Conservation (phyloP, 2,797 vertebrate species). For the Coregonus suidteri region DNA sequence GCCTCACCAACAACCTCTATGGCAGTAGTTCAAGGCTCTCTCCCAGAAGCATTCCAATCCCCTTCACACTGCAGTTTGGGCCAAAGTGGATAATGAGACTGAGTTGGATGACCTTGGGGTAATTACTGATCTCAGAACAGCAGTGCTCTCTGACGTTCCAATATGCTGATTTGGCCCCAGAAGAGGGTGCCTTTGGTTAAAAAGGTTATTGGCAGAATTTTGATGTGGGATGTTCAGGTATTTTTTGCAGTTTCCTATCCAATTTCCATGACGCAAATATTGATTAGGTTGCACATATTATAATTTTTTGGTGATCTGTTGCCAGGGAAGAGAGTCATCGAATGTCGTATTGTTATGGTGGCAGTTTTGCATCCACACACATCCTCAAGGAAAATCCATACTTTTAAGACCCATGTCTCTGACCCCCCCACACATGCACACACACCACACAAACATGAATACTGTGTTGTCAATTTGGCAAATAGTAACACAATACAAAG, state of each 20-base stretch:
- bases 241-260: neutral
- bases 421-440: too few relatives aligned
- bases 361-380: neutral
- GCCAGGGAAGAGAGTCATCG: neutral
- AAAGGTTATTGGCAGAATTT: conserved; percentile 20
- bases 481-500: too few relatives aligned
- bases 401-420: too few relatives aligned
- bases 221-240: conserved; percentile 4
- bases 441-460: too few relatives aligned
- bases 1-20: conserved; percentile 26
- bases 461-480: too few relatives aligned
- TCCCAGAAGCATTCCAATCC: conserved; percentile 19
- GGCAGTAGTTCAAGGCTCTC: conserved; percentile 34
- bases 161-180: conserved; percentile 10
- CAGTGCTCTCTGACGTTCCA: neutral
- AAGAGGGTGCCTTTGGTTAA: conserved; percentile 14
- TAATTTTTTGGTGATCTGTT: neutral
- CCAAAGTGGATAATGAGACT: conserved; percentile 44
- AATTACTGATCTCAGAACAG: conserved; percentile 32
- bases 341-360: too few relatives aligned
- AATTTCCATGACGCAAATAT: neutral
- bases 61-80: conserved; percentile 28
- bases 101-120: conserved; percentile 44
- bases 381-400: neutral
- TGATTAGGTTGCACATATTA: conserved; percentile 5